Evolutionary conservation across 2,888 invertebrate species (phyloP).

Genomic region (Drosophila koepferae): DNA sequence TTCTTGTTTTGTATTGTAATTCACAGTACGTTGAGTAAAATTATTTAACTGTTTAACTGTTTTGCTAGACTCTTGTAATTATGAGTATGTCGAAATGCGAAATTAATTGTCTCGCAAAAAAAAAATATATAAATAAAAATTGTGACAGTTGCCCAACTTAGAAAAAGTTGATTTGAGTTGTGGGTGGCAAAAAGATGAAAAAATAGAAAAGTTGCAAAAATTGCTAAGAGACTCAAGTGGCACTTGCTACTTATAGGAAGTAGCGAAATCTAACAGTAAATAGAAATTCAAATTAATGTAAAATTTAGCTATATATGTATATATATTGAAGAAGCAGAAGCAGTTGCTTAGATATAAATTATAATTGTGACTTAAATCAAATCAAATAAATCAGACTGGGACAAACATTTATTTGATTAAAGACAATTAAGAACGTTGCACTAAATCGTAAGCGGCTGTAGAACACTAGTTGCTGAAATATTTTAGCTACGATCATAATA

Average conservation of each 20-base stretch:
- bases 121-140: constrained; percentile 1
- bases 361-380: not conserved
- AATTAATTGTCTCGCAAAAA: constrained; percentile 38
- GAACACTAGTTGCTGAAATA: too few relatives aligned
- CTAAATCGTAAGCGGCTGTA: too few relatives aligned
- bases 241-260: not conserved
- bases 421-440: too few relatives aligned
- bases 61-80: constrained; percentile 29
- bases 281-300: not conserved
- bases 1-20: constrained; percentile 35
- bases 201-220: not conserved
- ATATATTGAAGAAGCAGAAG: too few relatives aligned
- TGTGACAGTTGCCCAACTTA: constrained; percentile 19
- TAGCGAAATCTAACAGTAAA: not conserved
- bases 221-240: not conserved
- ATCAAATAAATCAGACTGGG: not conserved
- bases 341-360: too few relatives aligned
- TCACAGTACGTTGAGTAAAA: constrained; percentile 44
- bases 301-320: not conserved
- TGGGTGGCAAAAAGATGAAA: not conserved
- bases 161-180: not conserved
- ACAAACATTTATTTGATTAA: not conserved
- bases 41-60: constrained; percentile 57
- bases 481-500: not conserved
- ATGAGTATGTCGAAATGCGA: constrained; percentile 37